Evolutionary conservation across 2,113 vertebrate species (phyloP), one percentile per base, ranked within the genome.

Genomic region (Apistogramma diplotaenia): DNA sequence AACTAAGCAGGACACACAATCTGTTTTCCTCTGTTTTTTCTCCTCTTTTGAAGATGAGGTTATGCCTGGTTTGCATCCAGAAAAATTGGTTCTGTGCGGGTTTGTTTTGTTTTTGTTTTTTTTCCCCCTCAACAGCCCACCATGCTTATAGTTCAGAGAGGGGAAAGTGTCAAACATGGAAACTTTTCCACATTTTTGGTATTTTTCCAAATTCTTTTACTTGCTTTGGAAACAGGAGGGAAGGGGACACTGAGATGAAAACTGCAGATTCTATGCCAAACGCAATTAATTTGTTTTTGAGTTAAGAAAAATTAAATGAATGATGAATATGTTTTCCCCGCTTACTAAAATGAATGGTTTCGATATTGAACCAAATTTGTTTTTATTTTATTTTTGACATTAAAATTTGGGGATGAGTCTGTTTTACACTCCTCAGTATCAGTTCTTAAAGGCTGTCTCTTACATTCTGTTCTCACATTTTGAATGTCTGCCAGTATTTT

Each of bases 401-500:
- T 89, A 88, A 81, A 58, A 75, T 87, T 87, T 79, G 74, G 84
- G 59, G 67, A 60, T 79, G 81, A 89, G 74, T 89, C 72, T 88
- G 35, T 92, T 89, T 87, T 87, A 93, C 94, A 93, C 94, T 94
- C 94, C 94, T 93, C 82, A 81, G 43, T 90, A 94, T 91, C 86
- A 90, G 83, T 92, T 74, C 89, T 89, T 88, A 67, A 89, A 89
- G 84, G 35, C 76, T 73, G 51, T 90, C 73, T 84, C 27, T 82
- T 89, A 23, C 73, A 81, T 91, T 87, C 78, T 87, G 81, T 91
- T 79, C 81, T 89, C 74, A 62, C 83, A 83, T 87, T 84, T 83
- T 90, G 87, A 92, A 91, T 88, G 89, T 93, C 85, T 87, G 87
- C 87, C 92, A 94, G 93, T 94, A 91, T 94, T 95, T 94, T 85